Evolutionary conservation across 2,888 invertebrate genomes (phyloP), one percentile per base, ranked within the genome.

Genomic region (Parnassius glacialis): DNA sequence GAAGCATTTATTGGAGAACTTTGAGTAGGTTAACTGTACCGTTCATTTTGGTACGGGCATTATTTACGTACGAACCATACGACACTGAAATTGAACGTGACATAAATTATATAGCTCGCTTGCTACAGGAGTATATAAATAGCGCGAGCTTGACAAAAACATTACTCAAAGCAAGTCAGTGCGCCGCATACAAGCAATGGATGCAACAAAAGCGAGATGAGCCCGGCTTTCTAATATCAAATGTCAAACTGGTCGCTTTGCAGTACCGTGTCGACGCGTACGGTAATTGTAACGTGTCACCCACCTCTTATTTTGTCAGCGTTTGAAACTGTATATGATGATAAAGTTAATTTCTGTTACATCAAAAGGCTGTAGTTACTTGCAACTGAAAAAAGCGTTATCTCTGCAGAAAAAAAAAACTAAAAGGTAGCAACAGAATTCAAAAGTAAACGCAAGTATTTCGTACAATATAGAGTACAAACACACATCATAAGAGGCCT

Each of bases 141-240:
- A 16, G 7, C 1, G 47, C 13, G 25, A 55, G 44, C 52, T 43
- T 43, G 13, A 57, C 62, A 52, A 57, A 61, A 62, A 62, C 20
- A 13, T 50, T 34, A 44, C 55, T 56, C 55, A 62, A 58, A 55
- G 43, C 42, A 58, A 51, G 50, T 43, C 13, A 59, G 16, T 44
- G 52, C 58, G 13, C 12, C 41, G 45, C 51, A 56, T 56, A 62
- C 51, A 45, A 54, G 48, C 53, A 57, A 57, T 62, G 53, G 63
- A 52, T 45, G 52, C 55, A 59, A 63, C 63, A 63, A 63, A 63
- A 56, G 63, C 44, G 58, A 52, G 59, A 59, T 57, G 63, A 57
- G 55, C 59, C 16, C 48, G 25, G 55, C 63, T 64, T 64, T 64
- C 63, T 53, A 64, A 56, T 64, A 64, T 64, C 63, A 56, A 52